Evolutionary conservation across 2,113 vertebrate species (phyloP).

Genomic region (Mus spicilegus): DNA sequence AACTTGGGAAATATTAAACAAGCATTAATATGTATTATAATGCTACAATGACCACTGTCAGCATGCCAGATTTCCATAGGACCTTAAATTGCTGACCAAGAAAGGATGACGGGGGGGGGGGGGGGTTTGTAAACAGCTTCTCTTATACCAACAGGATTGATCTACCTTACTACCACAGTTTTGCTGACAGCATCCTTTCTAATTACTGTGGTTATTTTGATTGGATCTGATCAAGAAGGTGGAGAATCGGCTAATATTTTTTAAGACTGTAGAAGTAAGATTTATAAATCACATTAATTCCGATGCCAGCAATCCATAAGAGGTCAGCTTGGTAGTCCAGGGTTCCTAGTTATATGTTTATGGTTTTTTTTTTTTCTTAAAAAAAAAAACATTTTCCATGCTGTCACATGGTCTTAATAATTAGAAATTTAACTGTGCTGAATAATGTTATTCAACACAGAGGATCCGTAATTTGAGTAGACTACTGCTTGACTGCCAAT

Average conservation of each 20-base stretch:
- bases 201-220: conserved; percentile 23
- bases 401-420: conserved; percentile 2
- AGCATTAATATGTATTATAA: conserved; percentile 32
- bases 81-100: not conserved
- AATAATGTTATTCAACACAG: not conserved
- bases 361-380: not conserved
- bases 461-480: not conserved
- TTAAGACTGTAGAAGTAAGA: not conserved
- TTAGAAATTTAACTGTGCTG: not conserved
- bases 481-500: not conserved
- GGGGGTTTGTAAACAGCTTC: conserved; percentile 11
- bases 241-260: not conserved
- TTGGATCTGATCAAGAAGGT: conserved; percentile 7
- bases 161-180: not conserved
- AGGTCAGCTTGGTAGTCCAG: not conserved
- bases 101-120: not conserved
- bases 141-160: not conserved
- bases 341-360: conserved; percentile 27
- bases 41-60: conserved; percentile 23
- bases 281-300: conserved; percentile 50
- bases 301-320: conserved; percentile 31
- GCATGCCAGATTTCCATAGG: conserved; percentile 17
- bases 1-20: conserved; percentile 22
- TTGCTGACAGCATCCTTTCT: conserved; percentile 45
- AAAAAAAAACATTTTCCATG: conserved; percentile 12